Percentiles rank a stretch among this genome's conserved stretches.
Evolutionary conservation across 2,113 vertebrate species (phyloP).

Genomic region (Ictidomys tridecemlineatus): DNA sequence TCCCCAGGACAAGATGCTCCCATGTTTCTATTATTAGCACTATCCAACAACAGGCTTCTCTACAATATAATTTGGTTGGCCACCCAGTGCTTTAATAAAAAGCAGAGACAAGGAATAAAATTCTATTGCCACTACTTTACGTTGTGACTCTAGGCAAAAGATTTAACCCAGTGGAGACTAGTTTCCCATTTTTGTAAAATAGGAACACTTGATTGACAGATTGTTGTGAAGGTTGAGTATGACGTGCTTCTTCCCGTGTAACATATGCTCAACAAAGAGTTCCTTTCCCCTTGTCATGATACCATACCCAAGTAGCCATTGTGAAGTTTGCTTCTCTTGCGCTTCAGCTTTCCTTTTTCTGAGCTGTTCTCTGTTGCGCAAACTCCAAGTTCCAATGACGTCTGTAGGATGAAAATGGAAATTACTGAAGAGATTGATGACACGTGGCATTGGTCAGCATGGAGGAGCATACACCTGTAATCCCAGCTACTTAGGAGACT

Average conservation of each 20-base stretch:
- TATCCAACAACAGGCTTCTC: background rate
- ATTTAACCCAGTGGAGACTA: conserved; percentile 13
- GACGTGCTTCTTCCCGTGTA: background rate
- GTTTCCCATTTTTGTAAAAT: background rate
- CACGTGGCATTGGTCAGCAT: background rate
- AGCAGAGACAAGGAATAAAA: background rate
- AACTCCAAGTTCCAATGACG: conserved; percentile 78
- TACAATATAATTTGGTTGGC: background rate
- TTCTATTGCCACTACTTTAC: background rate
- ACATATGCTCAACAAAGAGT: background rate
- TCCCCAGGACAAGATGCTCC: background rate
- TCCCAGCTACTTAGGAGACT: no score
- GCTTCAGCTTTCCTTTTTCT: conserved; percentile 94
- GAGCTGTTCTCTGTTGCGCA: conserved; percentile 94
- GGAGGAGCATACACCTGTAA: no score
- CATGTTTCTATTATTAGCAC: background rate
- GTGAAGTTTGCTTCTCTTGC: conserved; percentile 90
- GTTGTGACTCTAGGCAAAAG: background rate
- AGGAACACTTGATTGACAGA: background rate
- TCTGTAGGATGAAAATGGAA: conserved; percentile 77
- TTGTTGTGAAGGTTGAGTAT: background rate
- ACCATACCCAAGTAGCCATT: conserved; percentile 94
- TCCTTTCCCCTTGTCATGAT: background rate
- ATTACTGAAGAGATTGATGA: background rate
- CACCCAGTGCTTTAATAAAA: background rate